Base-by-base conservation (phyloP, 2,797 vertebrate genomes). In the Sebastes minor region DNA sequence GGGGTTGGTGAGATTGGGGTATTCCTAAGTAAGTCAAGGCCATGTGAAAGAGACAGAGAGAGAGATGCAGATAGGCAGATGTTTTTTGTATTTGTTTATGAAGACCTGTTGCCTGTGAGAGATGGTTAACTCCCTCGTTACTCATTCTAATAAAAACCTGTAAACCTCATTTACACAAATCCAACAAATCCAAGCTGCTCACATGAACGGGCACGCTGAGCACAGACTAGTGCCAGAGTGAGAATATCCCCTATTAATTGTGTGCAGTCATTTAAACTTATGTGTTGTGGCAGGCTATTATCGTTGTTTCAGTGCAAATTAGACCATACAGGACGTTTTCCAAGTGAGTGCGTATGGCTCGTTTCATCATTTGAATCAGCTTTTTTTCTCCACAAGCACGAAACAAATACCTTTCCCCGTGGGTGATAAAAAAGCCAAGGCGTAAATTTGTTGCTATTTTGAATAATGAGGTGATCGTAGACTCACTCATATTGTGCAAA, bases 81-180 rank as follows among this genome's bases (percentile, higher is more conserved):
- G 63, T 35, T 49, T 60, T 35, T 32, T 49, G 12, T 35, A 1
- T 57, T 64, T 42, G 28, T 30, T 12, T 16, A 38, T 22, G 18
- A 55, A 38, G 74, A 93, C 91, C 91, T 93, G 93, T 92, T 92
- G 91, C 80, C 84, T 75, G 57, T 59, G 32, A 68, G 52, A 57
- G 69, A 70, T 46, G 20, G 60, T 72, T 73, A 35, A 64, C 65
- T 59, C 38, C 64, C 56, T 77, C 10, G 0, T 85, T 76, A 66
- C 65, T 74, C 61, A 52, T 86, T 68, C 32, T 30, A n/a, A 66
- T 59, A 52, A 82, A 85, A 78, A 22, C 56, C 16, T 23, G 33
- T 38, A 70, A 80, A 71, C 22, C 80, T 69, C 61, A 35, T 83
- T 78, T 74, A 52, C 67, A 62, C 30, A 65, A 77, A 80, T 67